Evolutionary conservation across 2,113 vertebrate species (phyloP).

Genomic region (Clarias gariepinus): DNA sequence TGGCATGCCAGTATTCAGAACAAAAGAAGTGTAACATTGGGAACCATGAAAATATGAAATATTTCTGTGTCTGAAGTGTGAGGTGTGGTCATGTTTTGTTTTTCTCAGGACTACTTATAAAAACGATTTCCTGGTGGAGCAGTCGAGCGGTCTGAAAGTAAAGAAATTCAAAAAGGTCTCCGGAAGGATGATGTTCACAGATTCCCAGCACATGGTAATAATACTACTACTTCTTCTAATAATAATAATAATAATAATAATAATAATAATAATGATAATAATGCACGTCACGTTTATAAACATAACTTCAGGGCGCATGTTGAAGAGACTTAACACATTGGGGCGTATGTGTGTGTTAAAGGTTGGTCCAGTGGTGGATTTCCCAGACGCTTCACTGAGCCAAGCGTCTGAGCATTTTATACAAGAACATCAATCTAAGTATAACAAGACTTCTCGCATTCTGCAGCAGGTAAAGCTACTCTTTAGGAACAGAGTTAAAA

Average conservation of each 20-base stretch:
- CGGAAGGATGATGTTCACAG: conserved; percentile 70
- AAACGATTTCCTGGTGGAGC: conserved; percentile 64
- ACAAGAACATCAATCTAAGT: conserved; percentile 70
- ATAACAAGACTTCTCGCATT: conserved; percentile 66
- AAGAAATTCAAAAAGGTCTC: conserved; percentile 62
- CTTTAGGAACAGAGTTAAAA: neutral
- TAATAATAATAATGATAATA: too few species aligned
- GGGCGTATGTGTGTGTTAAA: conserved; percentile 48
- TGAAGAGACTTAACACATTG: neutral
- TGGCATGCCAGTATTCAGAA: too few species aligned
- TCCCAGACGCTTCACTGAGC: conserved; percentile 67
- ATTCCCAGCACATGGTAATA: conserved; percentile 67
- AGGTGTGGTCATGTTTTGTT: neutral
- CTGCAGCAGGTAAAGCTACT: conserved; percentile 73
- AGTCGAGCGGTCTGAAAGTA: conserved; percentile 59
- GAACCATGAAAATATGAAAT: too few species aligned
- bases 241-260: neutral
- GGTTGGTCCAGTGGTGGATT: conserved; percentile 73
- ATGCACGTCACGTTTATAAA: too few species aligned
- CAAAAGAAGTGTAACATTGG: too few species aligned
- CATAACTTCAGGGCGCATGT: neutral
- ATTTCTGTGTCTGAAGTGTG: neutral
- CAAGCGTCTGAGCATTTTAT: conserved; percentile 71
- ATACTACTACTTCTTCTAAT: neutral
- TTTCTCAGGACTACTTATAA: conserved; percentile 62